phyloP scores from a whole-genome alignment of 2,888 invertebrate genomes.

The Mesorhabditis spiculigera region DNA sequence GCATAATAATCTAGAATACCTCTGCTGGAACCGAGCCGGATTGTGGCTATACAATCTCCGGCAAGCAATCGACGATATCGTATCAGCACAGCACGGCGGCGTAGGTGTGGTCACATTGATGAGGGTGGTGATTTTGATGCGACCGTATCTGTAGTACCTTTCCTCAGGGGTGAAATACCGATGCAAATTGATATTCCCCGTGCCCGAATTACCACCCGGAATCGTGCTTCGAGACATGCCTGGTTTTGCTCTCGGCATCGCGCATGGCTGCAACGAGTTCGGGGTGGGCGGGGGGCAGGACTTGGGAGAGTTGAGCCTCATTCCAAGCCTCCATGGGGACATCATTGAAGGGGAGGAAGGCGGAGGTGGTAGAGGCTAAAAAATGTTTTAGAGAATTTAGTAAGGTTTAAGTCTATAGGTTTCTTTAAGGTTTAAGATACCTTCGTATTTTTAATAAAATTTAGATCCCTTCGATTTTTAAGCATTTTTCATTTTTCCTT shows the following conservation, averaged over 20 bases:
- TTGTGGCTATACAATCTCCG: constrained; percentile 38
- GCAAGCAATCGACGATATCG: constrained; percentile 42
- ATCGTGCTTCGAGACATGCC: neutral
- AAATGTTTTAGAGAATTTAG: neutral
- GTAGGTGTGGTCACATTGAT: neutral
- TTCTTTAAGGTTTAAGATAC: neutral
- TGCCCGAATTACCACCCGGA: no score
- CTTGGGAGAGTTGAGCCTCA: neutral
- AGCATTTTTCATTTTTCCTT: no score
- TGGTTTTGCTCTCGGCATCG: neutral
- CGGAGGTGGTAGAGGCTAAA: neutral
- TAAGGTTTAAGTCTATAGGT: neutral
- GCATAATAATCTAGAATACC: constrained; percentile 16
- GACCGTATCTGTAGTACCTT: neutral
- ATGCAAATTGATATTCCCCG: no score
- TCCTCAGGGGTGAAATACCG: no score
- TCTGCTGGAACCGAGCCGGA: constrained; percentile 32
- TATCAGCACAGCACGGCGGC: constrained; percentile 42
- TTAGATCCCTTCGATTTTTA: no score
- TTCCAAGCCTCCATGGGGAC: neutral
- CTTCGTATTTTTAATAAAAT: no score
- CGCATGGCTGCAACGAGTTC: neutral
- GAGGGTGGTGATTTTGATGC: neutral
- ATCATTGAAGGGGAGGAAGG: neutral
- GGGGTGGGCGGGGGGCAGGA: neutral